Evolutionary conservation across 2,113 vertebrate species (phyloP), one percentile per base, ranked within the genome.

Genomic region (Pycnonotus jocosus): DNA sequence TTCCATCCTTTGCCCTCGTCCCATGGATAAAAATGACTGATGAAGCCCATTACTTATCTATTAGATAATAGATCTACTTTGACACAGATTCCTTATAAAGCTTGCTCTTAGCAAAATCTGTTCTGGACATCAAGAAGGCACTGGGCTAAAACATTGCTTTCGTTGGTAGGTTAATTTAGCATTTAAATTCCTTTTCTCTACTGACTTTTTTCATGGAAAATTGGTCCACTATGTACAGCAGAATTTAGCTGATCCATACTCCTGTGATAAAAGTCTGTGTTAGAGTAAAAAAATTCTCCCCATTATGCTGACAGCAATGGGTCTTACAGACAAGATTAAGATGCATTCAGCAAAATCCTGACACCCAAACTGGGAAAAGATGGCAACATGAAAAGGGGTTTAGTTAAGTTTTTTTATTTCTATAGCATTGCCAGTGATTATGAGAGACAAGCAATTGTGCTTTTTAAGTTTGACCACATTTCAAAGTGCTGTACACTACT

Each of bases 131-230:
- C 15, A 13, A 76, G 69, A 61, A 76, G 25, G 47, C 83, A 80
- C n/a, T 45, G 45, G 45, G 35, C 44, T 81, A 66, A 96, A 97
- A 80, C 61, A 74, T 64, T 89, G 65, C 28, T 89, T 95, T 91
- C 76, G 22, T 60, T 56, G 56, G 51, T 85, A 62, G 62, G 53
- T 73, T 95, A 81, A 96, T 97, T 96, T 92, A 96, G 40, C 57
- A 74, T 85, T 87, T 70, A 96, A 92, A 81, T 86, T 84, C 16
- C 57, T 92, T 91, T 81, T 84, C 74, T 97, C 72, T 42, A 22
- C 25, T 61, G 58, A 51, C 30, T 61, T 90, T 14, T 91, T 97
- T 90, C 73, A 30, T 51, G 76, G 70, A 80, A 92, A 92, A 92
- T 60, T 81, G 35, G 10, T 78, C 62, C 64, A 78, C 35, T 74